Evolutionary conservation across 2,113 vertebrate genomes (phyloP).

Genomic region (Perca fluviatilis): DNA sequence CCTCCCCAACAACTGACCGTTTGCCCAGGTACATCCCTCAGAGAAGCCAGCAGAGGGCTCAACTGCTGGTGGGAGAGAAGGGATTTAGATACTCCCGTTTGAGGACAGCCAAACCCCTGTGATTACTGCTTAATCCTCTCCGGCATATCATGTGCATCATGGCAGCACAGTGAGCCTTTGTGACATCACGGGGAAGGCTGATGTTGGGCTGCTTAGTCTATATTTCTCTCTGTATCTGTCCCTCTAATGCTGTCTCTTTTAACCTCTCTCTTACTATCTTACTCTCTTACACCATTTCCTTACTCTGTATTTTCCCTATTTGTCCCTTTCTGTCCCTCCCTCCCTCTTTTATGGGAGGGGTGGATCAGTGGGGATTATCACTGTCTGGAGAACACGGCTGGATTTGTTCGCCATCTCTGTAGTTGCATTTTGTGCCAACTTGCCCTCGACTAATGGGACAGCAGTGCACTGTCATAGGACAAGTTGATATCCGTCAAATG

Average conservation of each 20-base stretch:
- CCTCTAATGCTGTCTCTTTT: constrained; percentile 10
- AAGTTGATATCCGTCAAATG: constrained; percentile 65
- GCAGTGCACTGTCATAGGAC: constrained; percentile 45
- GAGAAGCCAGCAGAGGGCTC: constrained; percentile 75
- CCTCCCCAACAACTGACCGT: constrained; percentile 33
- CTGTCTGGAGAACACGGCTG: constrained; percentile 73
- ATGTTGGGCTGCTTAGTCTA: constrained; percentile 47
- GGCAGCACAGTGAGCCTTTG: constrained; percentile 66
- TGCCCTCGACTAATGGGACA: constrained; percentile 68
- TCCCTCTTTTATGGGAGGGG: constrained; percentile 1
- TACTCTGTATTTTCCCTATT: constrained; percentile 31
- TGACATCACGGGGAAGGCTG: constrained; percentile 58
- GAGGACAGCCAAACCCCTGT: constrained; percentile 77
- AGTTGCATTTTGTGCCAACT: constrained; percentile 69
- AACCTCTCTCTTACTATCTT: constrained; percentile 13
- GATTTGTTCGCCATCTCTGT: constrained; percentile 68
- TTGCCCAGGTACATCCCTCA: constrained; percentile 53
- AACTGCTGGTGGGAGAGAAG: constrained; percentile 51
- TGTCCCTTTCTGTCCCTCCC: constrained; percentile 20
- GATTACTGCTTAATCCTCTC: constrained; percentile 81
- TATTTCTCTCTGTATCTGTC: constrained; percentile 37
- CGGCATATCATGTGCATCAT: constrained; percentile 80
- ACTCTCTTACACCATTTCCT: constrained; percentile 22
- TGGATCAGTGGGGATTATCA: constrained; percentile 79
- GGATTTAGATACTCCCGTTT: constrained; percentile 71